Percentiles rank a stretch among this genome's conserved stretches.
Conservation (phyloP, 2,888 invertebrate genomes). For the Artemia sinica region DNA sequence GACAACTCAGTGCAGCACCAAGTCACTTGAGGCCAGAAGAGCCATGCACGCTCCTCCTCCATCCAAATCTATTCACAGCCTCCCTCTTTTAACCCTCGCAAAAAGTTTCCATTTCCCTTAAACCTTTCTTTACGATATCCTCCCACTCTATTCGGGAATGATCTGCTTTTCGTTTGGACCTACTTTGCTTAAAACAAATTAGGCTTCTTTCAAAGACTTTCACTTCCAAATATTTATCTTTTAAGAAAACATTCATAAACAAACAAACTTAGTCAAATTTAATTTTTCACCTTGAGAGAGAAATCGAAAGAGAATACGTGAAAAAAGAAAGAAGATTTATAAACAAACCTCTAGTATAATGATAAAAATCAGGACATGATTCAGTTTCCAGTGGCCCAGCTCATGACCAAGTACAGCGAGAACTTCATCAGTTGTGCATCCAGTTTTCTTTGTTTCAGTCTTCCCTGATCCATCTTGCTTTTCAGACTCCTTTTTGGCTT, state of each 20-base stretch:
- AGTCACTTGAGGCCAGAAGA: too few relatives aligned
- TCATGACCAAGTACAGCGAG: conserved; percentile 90
- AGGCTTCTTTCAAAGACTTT: too few relatives aligned
- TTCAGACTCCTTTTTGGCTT: conserved; percentile 28
- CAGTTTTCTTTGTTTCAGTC: conserved; percentile 33
- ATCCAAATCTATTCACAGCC: too few relatives aligned
- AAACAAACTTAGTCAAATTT: not conserved
- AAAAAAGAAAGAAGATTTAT: conserved; percentile 11
- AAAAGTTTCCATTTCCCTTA: too few relatives aligned
- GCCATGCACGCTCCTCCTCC: too few relatives aligned
- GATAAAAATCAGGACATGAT: conserved; percentile 70
- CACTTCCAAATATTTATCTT: too few relatives aligned
- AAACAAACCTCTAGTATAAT: conserved; percentile 51
- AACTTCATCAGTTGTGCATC: conserved; percentile 80
- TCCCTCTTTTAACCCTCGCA: too few relatives aligned
- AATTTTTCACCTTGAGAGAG: not conserved
- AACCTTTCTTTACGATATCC: too few relatives aligned
- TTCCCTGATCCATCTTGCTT: conserved; percentile 31
- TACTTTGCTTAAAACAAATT: too few relatives aligned
- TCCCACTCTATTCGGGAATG: too few relatives aligned
- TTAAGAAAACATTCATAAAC: not conserved
- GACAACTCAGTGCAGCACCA: too few relatives aligned
- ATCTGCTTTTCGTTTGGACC: too few relatives aligned
- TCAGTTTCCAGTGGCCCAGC: conserved; percentile 88
- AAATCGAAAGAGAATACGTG: not conserved